These are phyloP conservation scores for Nanger granti DNA, from an alignment of 2,113 vertebrate species.

Conservation along the genomic window DNA sequence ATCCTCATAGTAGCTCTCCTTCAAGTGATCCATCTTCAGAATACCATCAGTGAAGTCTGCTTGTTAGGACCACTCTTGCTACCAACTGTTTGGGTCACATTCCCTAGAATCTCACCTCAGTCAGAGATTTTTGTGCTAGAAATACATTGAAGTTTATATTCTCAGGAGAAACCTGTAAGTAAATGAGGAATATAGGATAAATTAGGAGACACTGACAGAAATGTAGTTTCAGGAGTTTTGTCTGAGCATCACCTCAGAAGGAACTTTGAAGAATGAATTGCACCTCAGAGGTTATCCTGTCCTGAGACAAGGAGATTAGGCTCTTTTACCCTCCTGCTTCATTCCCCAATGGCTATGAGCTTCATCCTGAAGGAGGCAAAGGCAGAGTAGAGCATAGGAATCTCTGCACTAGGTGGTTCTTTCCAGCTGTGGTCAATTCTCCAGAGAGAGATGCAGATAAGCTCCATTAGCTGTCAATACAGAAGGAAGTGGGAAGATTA, in stretches of 20 bases:
- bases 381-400: not conserved
- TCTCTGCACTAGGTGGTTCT: not conserved
- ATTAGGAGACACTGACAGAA: not conserved
- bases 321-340: not conserved
- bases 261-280: not conserved
- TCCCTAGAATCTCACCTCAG: not conserved
- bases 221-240: not conserved
- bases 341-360: not conserved
- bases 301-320: not conserved
- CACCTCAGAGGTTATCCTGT: not conserved
- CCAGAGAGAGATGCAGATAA: not conserved
- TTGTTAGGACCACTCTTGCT: not conserved
- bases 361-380: not conserved
- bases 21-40: not conserved
- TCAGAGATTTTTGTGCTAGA: not conserved
- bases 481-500: not conserved
- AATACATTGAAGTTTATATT: not conserved
- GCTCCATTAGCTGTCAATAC: not conserved
- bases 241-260: not conserved
- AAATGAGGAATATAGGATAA: not conserved
- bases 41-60: not conserved
- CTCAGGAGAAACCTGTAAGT: not conserved
- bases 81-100: not conserved
- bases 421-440: not conserved
- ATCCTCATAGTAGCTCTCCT: not conserved